These are phyloP conservation scores for Lasius platythorax DNA, from an alignment of 2,888 invertebrate genomes.

Conservation along the genomic window DNA sequence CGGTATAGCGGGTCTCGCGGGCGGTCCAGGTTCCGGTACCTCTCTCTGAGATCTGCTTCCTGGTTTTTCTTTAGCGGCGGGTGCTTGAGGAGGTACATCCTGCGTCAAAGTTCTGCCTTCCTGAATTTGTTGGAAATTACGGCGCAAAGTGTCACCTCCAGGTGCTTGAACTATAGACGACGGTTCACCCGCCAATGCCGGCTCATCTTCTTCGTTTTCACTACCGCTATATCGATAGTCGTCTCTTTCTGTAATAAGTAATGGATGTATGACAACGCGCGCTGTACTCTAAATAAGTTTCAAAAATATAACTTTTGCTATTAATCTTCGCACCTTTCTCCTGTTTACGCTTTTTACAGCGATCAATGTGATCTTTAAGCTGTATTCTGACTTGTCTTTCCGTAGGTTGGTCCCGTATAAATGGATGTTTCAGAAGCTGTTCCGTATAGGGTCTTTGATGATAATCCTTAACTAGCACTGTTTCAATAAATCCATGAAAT, in stretches of 20 bases:
- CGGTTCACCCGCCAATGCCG: slow-evolving; percentile 96
- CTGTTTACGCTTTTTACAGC: slow-evolving; percentile 97
- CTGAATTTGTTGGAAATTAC: slow-evolving; percentile 99
- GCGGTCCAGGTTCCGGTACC: slow-evolving; percentile 94
- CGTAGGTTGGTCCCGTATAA: slow-evolving; percentile 99
- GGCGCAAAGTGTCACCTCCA: slow-evolving; percentile 97
- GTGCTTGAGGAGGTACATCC: slow-evolving; percentile 84
- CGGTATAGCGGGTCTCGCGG: slow-evolving; percentile 95
- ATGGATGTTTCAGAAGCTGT: slow-evolving; percentile 98
- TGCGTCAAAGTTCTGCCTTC: slow-evolving; percentile 90
- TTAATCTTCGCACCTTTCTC: slow-evolving; percentile 88
- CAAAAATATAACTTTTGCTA: neutral
- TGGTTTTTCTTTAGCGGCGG: slow-evolving; percentile 81
- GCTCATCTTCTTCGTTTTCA: slow-evolving; percentile 98
- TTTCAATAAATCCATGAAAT: slow-evolving; percentile 99
- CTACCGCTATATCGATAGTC: slow-evolving; percentile 95
- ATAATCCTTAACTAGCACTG: slow-evolving; percentile 99
- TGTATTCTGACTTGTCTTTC: slow-evolving; percentile 99
- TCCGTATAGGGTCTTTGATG: slow-evolving; percentile 99
- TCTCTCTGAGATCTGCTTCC: slow-evolving; percentile 84
- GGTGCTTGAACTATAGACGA: slow-evolving; percentile 97
- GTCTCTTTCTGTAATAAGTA: slow-evolving; percentile 84
- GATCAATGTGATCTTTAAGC: slow-evolving; percentile 99
- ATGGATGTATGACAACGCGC: neutral
- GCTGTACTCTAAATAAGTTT: neutral